Evolutionary conservation across 1,140 invertebrate genomes (phyloP), one percentile per base, ranked within the genome.

Genomic region (Nasonia vitripennis): DNA sequence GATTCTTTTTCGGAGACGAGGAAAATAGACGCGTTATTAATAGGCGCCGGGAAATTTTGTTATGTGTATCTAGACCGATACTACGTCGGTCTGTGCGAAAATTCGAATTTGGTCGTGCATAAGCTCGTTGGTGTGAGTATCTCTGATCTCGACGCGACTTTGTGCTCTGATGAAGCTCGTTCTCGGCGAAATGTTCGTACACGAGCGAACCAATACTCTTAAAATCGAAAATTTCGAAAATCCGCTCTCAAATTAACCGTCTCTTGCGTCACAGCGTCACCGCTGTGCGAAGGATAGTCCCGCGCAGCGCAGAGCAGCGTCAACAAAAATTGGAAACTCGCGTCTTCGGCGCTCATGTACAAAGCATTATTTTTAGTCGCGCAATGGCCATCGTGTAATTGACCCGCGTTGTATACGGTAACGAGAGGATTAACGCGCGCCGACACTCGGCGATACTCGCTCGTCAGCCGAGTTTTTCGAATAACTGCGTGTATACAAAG

Each of bases 281-380:
- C 68, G 78, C 34, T 27, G 1, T 0, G 41, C 78, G 27, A 45
- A 45, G 41, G 41, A 45, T 45, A 55, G n/a, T 2, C 17, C 48
- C 77, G 45, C 77, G 45, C 34, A 23, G 45, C 77, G 45, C 34
- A 23, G 37, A 17, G 55, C 34, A 84, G 77, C 70, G 82, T 70
- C 55, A 84, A 78, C 55, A 78, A 84, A 78, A 84, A 84, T 84
- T 84, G 41, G 45, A 84, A 79, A 71, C 23, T 71, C 83, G 23
- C 77, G 10, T 37, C 34, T 75, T 75, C n/a, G 51, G 23, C 48
- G 71, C 12, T 17, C 27, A 27, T 14, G 51, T 31, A n/a, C 73
- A 41, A 23, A 41, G 9, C 17, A 75, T 77, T 83, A 84, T 84
- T 83, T 83, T 77, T 83, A 83, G 75, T 31, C 71, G 71, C 34